Base-by-base conservation (phyloP, 2,888 invertebrate genomes). In the Drosophila anomalata region DNA sequence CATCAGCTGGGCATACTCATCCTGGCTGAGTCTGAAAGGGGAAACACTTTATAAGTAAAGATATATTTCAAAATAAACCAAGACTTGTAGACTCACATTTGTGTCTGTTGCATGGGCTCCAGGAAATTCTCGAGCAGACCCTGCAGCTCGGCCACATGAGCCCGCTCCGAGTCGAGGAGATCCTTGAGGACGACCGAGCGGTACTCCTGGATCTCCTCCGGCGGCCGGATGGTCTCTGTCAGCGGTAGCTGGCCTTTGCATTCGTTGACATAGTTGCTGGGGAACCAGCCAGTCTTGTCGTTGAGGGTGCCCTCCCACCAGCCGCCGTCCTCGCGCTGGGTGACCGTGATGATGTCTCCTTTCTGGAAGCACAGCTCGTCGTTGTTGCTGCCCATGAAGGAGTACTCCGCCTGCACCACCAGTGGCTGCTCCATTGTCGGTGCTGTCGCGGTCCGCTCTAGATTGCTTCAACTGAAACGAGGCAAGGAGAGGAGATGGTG, bases 231-330 rank as follows among this genome's bases (percentile, higher is more conserved):
- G 42, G 95, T 94, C 58, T 94, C 94, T 87, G 95, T 94, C 33
- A 94, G 92, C 7, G 94, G 91, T 63, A 92, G 76, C 55, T 90
- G 88, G 57, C 90, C 91, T 73, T 96, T 96, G 90, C 95, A 95
- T 92, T 98, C 98, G 90, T 96, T 96, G 70, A 98, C 98, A 94
- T 98, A 99, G 93, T 99, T 99, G 90, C 97, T 97, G 72, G 99
- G 99, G 93, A 99, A 99, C 99, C 99, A 99, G 88, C 98, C 99
- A 74, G 99, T 99, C 91, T 96, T 97, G 80, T 97, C 98, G 70
- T 96, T 95, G 52, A 99, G 93, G 8, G 99, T 99, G 12, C 99
- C 99, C 93, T 99, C 99, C 99, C 99, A 99, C 99, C 99, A 99
- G 46, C 99, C 99, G 58, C 98, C 99, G 89, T 99, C 98, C 89